Evolutionary conservation across 2,113 vertebrate genomes (phyloP), one percentile per base, ranked within the genome.

Genomic region (Lichenostomus cassidix): DNA sequence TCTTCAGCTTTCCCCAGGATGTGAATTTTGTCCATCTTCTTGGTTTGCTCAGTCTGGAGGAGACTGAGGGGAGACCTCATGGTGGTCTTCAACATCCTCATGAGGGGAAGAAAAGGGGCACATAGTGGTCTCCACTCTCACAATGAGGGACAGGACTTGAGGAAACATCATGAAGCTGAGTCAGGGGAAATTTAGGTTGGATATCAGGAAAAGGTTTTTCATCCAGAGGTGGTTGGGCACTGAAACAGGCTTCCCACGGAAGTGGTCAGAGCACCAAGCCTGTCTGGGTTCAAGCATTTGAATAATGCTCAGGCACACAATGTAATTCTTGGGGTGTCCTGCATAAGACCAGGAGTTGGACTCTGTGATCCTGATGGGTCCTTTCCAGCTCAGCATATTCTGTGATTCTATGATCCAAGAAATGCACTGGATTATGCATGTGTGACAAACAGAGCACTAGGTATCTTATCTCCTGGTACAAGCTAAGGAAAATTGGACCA

Each of bases 91-190:
- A 53, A 3, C 33, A 39, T 53, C 18, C 12, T 78, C 15, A 3
- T 33, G 46, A 60, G 33, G 39, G 18, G 64, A 53, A 62, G 18
- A 28, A 78, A 44, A 62, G 33, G 19, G 27, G 18, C 18, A 53
- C 28, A 22, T 60, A 39, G 23, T 0, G 0, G 12, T 44, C 37
- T 68, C 28, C 39, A 28, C 12, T 53, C 33, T 77, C 0, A 0
- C 46, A 46, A 39, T 12, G 28, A 39, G 56, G 55, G 28, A 53
- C 46, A 53, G 33, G 33, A 68, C 31, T 10, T 11, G 11, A 69
- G 28, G 18, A 52, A 60, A 33, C 19, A 31, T 67, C 17, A 60
- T 19, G 23, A 69, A 62, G 39, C 33, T 39, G 55, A 60, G 46
- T 44, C 63, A 52, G 39, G 37, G 18, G 22, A 87, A 23, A 37